Base-by-base conservation (phyloP, 2,113 vertebrate species). In the Cyprinodon variegatus region DNA sequence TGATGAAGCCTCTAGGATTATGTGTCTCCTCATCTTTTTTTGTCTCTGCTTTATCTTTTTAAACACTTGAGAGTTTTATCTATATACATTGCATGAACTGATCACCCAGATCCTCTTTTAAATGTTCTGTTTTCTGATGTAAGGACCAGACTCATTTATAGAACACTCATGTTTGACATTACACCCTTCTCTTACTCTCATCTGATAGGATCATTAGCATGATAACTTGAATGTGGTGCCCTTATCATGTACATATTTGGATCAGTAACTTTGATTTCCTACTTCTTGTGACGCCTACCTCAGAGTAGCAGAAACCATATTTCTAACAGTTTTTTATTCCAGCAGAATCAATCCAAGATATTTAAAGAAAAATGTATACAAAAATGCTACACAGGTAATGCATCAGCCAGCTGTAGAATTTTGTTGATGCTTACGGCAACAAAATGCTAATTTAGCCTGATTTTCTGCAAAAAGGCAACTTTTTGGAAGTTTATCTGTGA, bases 1-100 rank as follows among this genome's bases (percentile, higher is more conserved):
- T 86, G 90, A 93, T 92, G 90, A 90, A 87, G 62, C 83, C 79
- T 81, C 70, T 61, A 79, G 77, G 84, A 87, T 87, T 90, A 72
- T 80, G 50, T 83, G 65, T 87, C 87, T 70, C 70, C 82, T 71
- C 72, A 77, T 62, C 72, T 87, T 83, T 80, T 22, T 61, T 76
- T 71, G 37, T 63, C 67, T 75, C 68, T 57, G 17, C 29, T 72
- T 62, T 57, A 67, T 70, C 61, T 73, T 39, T 71, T 74, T 41
- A 29, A n/a, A 67, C 61, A 86, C 79, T 83, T 86, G 76, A 13
- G 40, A 79, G 72, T 79, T 75, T 77, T 67, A 65, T 82, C 60
- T 87, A 71, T 81, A 83, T 81, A 78, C 72, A 72, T 74, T 77
- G 70, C 62, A n/a, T n/a, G 20, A 57, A 22, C 20, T 67, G 46